phyloP scores from a whole-genome alignment of 2,113 vertebrate genomes.

The Prinia subflava region DNA sequence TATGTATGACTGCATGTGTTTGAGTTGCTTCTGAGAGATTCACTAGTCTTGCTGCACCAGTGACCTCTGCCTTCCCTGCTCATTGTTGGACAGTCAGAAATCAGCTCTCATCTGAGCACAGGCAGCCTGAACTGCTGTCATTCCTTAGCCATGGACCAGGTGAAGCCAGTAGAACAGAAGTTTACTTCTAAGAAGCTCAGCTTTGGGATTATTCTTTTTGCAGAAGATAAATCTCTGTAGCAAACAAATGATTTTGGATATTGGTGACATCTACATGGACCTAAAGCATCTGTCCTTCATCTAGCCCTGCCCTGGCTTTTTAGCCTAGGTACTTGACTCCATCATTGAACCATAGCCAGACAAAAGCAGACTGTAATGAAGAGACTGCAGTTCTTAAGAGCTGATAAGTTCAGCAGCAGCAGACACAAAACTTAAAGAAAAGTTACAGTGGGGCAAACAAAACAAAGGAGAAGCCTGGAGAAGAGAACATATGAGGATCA shows the following conservation, averaged over 20 bases:
- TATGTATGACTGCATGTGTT: not conserved
- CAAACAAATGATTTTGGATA: not conserved
- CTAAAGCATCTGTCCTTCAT: not conserved
- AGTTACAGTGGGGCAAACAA: not conserved
- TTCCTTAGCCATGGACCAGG: not conserved
- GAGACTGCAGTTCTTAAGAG: not conserved
- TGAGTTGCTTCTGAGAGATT: not conserved
- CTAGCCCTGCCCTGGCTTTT: not conserved
- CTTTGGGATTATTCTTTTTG: not conserved
- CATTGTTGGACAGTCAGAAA: not conserved
- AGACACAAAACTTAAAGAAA: not conserved
- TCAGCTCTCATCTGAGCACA: not conserved
- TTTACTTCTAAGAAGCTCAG: not conserved
- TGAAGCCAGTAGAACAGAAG: not conserved
- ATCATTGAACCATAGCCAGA: not conserved
- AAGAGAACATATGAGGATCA: not conserved
- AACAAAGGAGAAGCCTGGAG: not conserved
- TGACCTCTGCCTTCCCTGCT: not conserved
- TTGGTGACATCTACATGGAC: not conserved
- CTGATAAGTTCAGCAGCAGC: not conserved
- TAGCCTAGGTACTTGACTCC: not conserved
- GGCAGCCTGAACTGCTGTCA: not conserved
- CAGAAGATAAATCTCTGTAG: not conserved
- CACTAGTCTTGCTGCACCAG: not conserved
- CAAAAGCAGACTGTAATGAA: not conserved